Percentiles rank a stretch among this genome's conserved stretches.
These are phyloP conservation scores for Thinocorus orbignyianus DNA, from an alignment of 2,113 vertebrate genomes.

Conservation along the genomic window DNA sequence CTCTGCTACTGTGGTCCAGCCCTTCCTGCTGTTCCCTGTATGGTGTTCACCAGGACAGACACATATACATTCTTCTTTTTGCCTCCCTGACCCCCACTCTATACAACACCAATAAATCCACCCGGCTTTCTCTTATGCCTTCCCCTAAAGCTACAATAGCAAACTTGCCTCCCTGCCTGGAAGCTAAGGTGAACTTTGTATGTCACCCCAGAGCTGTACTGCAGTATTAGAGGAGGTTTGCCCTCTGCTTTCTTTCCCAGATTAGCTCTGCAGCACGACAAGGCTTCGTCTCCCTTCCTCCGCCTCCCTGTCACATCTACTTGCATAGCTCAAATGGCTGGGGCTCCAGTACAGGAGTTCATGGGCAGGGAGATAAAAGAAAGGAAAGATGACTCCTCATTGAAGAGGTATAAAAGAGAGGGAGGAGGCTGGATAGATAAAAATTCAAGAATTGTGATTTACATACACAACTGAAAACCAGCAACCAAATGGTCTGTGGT, in stretches of 20 bases:
- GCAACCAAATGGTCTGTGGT: background rate
- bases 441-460: background rate
- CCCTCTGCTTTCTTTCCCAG: background rate
- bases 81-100: background rate
- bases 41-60: background rate
- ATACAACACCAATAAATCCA: background rate
- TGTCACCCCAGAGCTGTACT: background rate
- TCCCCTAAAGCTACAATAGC: background rate
- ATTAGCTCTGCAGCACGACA: background rate
- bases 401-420: background rate
- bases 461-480: background rate
- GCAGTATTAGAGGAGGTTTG: background rate
- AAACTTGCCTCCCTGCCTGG: background rate
- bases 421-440: background rate
- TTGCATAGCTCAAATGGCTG: fast-evolving
- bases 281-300: background rate
- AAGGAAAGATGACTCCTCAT: background rate
- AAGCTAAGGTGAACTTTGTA: too few relatives aligned
- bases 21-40: background rate
- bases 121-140: background rate
- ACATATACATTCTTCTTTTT: background rate
- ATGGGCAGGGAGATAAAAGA: background rate
- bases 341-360: background rate
- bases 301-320: fast-evolving
- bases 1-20: background rate